Evolutionary conservation across 2,797 vertebrate species (phyloP).

Genomic region (Catostomus latipinnis): DNA sequence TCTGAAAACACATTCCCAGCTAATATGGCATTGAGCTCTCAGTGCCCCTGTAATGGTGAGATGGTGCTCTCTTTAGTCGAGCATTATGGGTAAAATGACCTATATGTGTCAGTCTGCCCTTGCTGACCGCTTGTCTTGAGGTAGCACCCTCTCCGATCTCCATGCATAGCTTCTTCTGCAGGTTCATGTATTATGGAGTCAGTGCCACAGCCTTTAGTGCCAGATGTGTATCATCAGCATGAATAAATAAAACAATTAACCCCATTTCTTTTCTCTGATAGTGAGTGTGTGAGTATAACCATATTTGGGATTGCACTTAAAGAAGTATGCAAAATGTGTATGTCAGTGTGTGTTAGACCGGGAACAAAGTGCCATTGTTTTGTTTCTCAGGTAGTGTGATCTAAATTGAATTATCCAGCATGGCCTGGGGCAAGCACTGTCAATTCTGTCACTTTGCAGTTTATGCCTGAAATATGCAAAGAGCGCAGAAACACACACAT

Average conservation of each 20-base stretch:
- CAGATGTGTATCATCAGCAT: slow-evolving; percentile 58
- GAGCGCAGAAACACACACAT: neutral
- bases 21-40: neutral
- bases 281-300: neutral
- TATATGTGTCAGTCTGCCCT: slow-evolving; percentile 3
- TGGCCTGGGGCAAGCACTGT: neutral
- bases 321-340: neutral
- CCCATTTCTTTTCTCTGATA: neutral
- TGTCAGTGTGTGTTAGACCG: neutral
- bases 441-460: slow-evolving; percentile 37
- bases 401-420: slow-evolving; percentile 34
- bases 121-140: slow-evolving; percentile 40
- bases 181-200: slow-evolving; percentile 66
- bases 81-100: slow-evolving; percentile 9
- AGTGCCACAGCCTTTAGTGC: slow-evolving; percentile 3
- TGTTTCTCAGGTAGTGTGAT: slow-evolving; percentile 27
- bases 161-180: slow-evolving; percentile 62
- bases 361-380: neutral
- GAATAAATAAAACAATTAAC: slow-evolving; percentile 66
- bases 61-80: neutral
- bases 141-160: slow-evolving; percentile 53
- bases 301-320: slow-evolving; percentile 13
- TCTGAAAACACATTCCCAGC: slow-evolving; percentile 41
- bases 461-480: slow-evolving; percentile 22
- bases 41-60: no score